Conservation (phyloP, 2,113 vertebrate genomes). For the Tricholaema leucomelas region DNA sequence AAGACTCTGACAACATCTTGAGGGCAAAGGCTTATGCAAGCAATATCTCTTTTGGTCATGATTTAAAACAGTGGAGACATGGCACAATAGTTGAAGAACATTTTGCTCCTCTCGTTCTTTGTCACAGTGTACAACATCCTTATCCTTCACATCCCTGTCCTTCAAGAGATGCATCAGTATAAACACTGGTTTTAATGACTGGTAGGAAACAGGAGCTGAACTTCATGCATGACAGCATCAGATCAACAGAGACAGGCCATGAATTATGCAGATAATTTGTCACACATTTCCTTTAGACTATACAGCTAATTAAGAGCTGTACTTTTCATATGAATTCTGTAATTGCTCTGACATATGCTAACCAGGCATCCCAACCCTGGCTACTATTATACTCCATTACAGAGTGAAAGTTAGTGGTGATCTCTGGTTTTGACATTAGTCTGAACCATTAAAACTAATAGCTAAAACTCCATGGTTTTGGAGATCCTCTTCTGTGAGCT, state of each 20-base stretch:
- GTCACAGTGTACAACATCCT: background rate
- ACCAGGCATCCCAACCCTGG: constrained; percentile 6
- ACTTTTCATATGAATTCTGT: constrained; percentile 28
- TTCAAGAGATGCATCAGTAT: background rate
- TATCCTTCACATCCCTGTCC: background rate
- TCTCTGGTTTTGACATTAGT: background rate
- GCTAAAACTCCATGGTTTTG: background rate
- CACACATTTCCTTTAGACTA: constrained; percentile 21
- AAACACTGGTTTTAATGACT: background rate
- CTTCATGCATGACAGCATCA: constrained; percentile 40
- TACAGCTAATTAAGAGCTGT: constrained; percentile 45
- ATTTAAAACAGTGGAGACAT: background rate
- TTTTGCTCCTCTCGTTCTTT: background rate
- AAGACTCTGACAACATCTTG: background rate
- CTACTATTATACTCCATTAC: background rate
- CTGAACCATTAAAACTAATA: constrained; percentile 22
- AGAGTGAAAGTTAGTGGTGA: constrained; percentile 7
- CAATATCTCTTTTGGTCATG: background rate
- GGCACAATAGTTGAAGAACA: background rate
- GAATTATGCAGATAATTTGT: constrained; percentile 53
- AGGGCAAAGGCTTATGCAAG: background rate
- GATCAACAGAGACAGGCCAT: constrained; percentile 44
- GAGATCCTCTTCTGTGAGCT: background rate
- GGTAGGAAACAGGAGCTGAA: background rate
- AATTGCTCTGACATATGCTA: constrained; percentile 55